These are phyloP conservation scores for Todiramphus chloris DNA, from an alignment of 2,113 vertebrate genomes.

Conservation along the genomic window DNA sequence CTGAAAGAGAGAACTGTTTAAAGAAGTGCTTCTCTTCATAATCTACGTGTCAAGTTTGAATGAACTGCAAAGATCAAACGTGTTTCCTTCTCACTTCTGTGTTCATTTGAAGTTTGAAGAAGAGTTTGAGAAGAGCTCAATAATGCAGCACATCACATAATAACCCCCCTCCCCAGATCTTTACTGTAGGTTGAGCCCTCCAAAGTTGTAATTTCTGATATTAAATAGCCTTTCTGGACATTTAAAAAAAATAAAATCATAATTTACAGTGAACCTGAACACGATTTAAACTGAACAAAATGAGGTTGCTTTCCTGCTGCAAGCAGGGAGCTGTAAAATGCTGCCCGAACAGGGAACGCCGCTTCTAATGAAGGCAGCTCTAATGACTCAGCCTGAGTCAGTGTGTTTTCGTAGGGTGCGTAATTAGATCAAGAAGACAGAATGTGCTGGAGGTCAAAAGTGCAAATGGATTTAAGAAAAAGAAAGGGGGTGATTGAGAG, in stretches of 20 bases:
- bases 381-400: constrained; percentile 22
- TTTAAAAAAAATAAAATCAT: neutral
- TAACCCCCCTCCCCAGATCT: neutral
- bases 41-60: neutral
- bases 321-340: neutral
- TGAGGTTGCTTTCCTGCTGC: neutral
- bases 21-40: accelerated
- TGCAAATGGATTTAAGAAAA: neutral
- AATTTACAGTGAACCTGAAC: neutral
- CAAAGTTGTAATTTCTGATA: neutral
- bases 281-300: neutral
- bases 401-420: neutral
- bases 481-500: neutral
- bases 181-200: neutral
- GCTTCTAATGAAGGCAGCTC: neutral
- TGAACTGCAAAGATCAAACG: neutral
- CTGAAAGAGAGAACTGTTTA: neutral
- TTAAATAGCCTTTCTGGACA: neutral
- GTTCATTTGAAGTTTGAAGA: neutral
- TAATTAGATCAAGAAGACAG: neutral
- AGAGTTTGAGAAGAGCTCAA: neutral
- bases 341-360: accelerated
- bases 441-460: neutral
- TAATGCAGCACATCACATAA: neutral
- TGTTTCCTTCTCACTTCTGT: neutral